Conservation (phyloP, 2,797 vertebrate species). For the Pagetopsis macropterus region DNA sequence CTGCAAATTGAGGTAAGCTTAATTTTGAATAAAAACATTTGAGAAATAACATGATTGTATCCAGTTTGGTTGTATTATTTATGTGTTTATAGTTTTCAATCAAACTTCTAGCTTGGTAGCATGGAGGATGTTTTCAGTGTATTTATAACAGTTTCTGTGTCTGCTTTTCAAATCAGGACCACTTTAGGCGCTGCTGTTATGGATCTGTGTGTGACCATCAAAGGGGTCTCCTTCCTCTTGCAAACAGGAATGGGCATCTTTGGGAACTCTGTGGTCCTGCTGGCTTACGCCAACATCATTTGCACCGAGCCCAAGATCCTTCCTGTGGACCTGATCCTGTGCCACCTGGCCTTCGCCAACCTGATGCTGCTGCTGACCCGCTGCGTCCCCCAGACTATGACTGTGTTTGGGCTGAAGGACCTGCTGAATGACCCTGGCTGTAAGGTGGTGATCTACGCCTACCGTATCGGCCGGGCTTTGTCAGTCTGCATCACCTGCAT, state of each 20-base stretch:
- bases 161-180: constrained; percentile 19
- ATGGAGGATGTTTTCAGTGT: constrained; percentile 9
- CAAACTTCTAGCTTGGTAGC: background rate
- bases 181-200: constrained; percentile 63
- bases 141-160: constrained; percentile 35
- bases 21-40: constrained; percentile 4
- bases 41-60: background rate
- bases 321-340: constrained; percentile 84
- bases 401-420: constrained; percentile 78
- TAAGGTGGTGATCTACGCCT: constrained; percentile 84
- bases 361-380: constrained; percentile 83
- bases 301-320: constrained; percentile 70
- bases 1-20: constrained; percentile 63
- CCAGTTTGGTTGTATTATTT: background rate
- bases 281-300: constrained; percentile 75
- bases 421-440: constrained; percentile 82
- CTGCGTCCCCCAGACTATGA: constrained; percentile 85
- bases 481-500: constrained; percentile 87
- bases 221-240: constrained; percentile 87
- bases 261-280: constrained; percentile 80
- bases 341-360: constrained; percentile 84
- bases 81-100: background rate
- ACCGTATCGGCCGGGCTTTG: constrained; percentile 82
- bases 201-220: constrained; percentile 87
- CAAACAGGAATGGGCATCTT: constrained; percentile 84